Conservation (phyloP, 37 sponge, comb jelly and placozoan genomes). For the Cliona cf. orientalis region DNA sequence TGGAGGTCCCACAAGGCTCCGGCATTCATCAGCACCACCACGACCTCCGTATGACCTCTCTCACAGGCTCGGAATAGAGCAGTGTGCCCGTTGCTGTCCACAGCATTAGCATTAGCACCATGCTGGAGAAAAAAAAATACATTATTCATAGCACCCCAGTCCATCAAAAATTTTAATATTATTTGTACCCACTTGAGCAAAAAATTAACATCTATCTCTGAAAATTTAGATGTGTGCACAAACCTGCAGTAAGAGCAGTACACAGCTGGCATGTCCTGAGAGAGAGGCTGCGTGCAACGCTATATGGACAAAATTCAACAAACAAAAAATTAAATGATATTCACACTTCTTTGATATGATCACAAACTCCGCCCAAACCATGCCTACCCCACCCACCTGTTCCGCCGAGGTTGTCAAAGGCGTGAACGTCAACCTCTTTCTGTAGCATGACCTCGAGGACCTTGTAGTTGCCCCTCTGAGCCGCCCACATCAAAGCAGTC, state of each 20-base stretch:
- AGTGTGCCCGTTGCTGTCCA: slow-evolving; percentile 77
- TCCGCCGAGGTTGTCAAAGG: slow-evolving; percentile 64
- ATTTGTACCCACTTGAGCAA: not conserved
- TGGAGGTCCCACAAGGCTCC: slow-evolving; percentile 68
- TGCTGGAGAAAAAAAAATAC: slow-evolving; percentile 32
- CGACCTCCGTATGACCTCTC: slow-evolving; percentile 79
- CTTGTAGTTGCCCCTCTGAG: slow-evolving; percentile 76
- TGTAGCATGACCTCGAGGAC: slow-evolving; percentile 74
- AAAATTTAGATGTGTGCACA: slow-evolving; percentile 5
- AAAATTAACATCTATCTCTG: not conserved
- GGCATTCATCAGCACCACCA: slow-evolving; percentile 71
- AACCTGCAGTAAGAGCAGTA: slow-evolving; percentile 82
- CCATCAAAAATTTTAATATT: not conserved
- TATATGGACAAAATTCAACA: not conserved
- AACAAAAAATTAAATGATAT: too few species aligned
- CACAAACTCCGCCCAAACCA: too few species aligned
- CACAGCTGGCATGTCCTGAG: slow-evolving; percentile 72
- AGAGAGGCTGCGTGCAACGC: slow-evolving; percentile 89
- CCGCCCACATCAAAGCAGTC: slow-evolving; percentile 93
- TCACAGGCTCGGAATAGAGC: slow-evolving; percentile 90
- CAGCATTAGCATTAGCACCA: slow-evolving; percentile 64
- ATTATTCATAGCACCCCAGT: not conserved
- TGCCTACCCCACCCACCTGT: slow-evolving; percentile 49
- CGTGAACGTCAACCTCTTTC: slow-evolving; percentile 35
- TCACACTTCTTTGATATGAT: too few species aligned